Percentiles rank a stretch among this genome's conserved stretches.
Evolutionary conservation across 2,113 vertebrate genomes (phyloP).

Genomic region (Ceyx margarethae): DNA sequence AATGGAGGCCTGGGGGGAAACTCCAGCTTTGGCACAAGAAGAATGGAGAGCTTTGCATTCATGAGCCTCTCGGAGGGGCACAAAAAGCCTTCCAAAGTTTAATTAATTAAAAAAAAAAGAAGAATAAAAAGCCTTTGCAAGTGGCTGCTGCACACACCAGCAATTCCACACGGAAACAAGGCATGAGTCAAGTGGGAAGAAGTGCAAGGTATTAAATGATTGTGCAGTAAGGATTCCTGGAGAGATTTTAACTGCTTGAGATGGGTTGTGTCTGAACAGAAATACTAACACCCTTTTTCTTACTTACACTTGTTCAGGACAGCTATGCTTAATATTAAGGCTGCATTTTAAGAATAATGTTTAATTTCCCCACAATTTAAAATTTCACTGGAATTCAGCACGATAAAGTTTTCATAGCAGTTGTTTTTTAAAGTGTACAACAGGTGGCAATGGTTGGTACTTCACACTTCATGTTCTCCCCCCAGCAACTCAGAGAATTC

Average conservation of each 20-base stretch:
- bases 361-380: not conserved
- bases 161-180: too few species aligned
- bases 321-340: not conserved
- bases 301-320: not conserved
- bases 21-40: not conserved
- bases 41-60: not conserved
- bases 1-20: not conserved
- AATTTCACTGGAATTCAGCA: not conserved
- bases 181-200: not conserved
- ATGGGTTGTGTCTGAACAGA: not conserved
- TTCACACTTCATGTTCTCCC: not conserved
- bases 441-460: not conserved
- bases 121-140: not conserved
- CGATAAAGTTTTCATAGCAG: not conserved
- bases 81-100: not conserved
- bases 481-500: not conserved
- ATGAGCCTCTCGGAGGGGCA: not conserved
- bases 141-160: too few species aligned
- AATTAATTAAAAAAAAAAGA: not conserved
- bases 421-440: not conserved
- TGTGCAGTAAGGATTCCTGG: not conserved
- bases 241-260: conserved; percentile 11
- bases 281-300: conserved; percentile 24
- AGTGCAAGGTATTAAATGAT: not conserved
- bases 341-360: not conserved